Evolutionary conservation across 2,888 invertebrate species (phyloP), one percentile per base, ranked within the genome.

Genomic region (Andrena fulva): DNA sequence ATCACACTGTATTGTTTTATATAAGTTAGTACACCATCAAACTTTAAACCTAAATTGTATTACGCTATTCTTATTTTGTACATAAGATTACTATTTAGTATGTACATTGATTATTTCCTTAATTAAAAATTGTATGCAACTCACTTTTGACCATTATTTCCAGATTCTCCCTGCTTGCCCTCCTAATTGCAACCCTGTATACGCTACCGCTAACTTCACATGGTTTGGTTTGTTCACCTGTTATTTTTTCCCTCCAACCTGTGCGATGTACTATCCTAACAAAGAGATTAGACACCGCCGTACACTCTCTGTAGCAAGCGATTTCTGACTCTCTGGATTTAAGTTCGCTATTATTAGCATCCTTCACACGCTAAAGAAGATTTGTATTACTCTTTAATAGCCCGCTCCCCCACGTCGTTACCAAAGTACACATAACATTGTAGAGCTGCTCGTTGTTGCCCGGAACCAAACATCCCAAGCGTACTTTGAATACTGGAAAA

Each of bases 41-140:
- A 87, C 86, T 80, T 89, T 89, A 91, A 86, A 86, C 82, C 84
- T 89, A 90, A 84, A 90, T 87, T 89, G 91, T 91, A 91, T 90
- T 90, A 88, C 85, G 89, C 86, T 87, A 87, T 89, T 90, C 91
- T 90, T 92, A 90, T 85, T 91, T 91, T 93, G 92, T 93, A 93
- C 90, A 93, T 91, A 90, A 85, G 76, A 90, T 89, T 92, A 92
- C 93, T 92, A 91, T 92, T 93, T 92, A 88, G 91, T 91, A 92
- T 93, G 93, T 93, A 92, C 91, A 90, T 90, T 88, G 85, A 90
- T 89, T 90, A 87, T 91, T 91, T 93, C 91, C 90, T 92, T 89
- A 88, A 93, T 93, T 93, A 93, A 93, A 93, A 89, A 88, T 90
- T 90, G 89, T 92, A 91, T 89, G 92, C 91, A 93, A 92, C 87